These are phyloP conservation scores for Odontocerum albicorne DNA, from an alignment of 2,888 invertebrate genomes.

Conservation along the genomic window DNA sequence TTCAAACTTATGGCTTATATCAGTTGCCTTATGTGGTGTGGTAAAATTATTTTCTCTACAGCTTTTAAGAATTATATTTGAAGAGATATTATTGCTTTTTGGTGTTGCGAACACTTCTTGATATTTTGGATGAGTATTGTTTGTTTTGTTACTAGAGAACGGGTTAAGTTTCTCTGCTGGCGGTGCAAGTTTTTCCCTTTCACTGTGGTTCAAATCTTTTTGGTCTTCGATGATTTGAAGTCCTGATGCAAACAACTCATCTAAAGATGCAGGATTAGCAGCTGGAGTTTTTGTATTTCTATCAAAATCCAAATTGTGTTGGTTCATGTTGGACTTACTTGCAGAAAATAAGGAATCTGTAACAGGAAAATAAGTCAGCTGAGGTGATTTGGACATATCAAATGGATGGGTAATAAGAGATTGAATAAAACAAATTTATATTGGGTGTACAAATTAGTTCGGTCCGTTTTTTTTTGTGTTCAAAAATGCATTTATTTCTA, in stretches of 20 bases:
- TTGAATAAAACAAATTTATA: too few species aligned
- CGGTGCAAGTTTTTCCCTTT: not conserved
- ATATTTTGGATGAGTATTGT: conserved; percentile 1
- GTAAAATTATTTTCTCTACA: conserved; percentile 25
- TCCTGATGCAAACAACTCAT: conserved; percentile 14
- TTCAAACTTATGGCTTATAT: conserved; percentile 13
- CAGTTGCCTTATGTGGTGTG: conserved; percentile 13
- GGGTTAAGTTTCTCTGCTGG: conserved; percentile 2
- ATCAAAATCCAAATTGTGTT: not conserved
- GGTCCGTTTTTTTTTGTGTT: too few species aligned
- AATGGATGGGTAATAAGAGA: too few species aligned
- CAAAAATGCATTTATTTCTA: too few species aligned
- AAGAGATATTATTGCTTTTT: conserved; percentile 25
- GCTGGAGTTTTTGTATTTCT: not conserved
- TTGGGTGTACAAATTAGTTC: too few species aligned
- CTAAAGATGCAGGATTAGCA: not conserved
- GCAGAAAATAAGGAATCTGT: conserved; percentile 15
- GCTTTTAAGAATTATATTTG: conserved; percentile 26
- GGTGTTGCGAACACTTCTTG: conserved; percentile 24
- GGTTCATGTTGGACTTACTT: not conserved
- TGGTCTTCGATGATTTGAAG: conserved; percentile 17
- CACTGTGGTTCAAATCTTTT: not conserved
- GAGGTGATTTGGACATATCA: too few species aligned
- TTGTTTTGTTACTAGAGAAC: not conserved
- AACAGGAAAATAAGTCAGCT: too few species aligned